Percentiles rank a stretch among this genome's conserved stretches.
Evolutionary conservation across 2,113 vertebrate genomes (phyloP).

Genomic region (Orientallactaga bullata): DNA sequence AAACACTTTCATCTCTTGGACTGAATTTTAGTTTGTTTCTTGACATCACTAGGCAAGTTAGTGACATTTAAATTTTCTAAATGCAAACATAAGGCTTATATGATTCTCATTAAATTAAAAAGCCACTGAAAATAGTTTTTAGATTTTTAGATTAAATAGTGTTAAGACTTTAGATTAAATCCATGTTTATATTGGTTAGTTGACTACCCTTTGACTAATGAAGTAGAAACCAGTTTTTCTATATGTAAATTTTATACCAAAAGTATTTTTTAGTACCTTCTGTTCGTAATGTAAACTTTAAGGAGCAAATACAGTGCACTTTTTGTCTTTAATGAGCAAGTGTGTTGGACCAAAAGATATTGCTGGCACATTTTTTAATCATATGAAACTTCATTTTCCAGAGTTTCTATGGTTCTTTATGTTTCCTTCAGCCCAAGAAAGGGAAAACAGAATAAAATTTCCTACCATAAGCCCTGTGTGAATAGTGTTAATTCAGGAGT

Average conservation of each 20-base stretch:
- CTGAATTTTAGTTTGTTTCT: conserved; percentile 33
- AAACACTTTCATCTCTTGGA: background rate
- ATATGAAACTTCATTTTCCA: conserved; percentile 1
- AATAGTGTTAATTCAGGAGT: conserved; percentile 27
- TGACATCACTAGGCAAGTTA: background rate
- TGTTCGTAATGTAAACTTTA: background rate
- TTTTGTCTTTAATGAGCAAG: background rate
- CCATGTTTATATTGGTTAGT: background rate
- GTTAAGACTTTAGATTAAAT: conserved; percentile 19
- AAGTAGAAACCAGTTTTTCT: background rate
- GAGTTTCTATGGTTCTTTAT: background rate
- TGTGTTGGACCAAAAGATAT: background rate
- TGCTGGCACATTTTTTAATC: background rate
- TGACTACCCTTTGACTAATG: background rate
- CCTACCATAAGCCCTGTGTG: background rate
- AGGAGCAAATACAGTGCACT: background rate
- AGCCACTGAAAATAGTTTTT: background rate
- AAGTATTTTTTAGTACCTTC: background rate
- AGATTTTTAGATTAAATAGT: background rate
- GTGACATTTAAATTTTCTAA: conserved; percentile 46
- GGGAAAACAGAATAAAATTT: conserved; percentile 27
- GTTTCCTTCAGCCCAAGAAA: background rate
- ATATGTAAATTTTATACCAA: background rate
- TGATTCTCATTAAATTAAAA: conserved; percentile 3
- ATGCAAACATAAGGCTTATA: background rate